Evolutionary conservation across 2,888 invertebrate species (phyloP).

Genomic region (Eupithecia subumbrata): DNA sequence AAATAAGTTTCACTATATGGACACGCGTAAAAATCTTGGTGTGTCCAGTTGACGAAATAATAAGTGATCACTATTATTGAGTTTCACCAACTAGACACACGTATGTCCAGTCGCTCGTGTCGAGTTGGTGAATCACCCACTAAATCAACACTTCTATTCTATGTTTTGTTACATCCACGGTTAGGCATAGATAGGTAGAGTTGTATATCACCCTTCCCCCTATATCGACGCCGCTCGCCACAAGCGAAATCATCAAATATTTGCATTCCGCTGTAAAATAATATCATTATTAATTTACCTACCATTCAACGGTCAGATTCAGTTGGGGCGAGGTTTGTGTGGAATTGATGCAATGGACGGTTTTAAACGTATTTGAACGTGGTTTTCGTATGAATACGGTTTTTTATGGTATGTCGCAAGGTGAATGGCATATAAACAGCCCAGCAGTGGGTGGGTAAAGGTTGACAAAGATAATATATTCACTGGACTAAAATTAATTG

Average conservation of each 20-base stretch:
- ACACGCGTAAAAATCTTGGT: too few species aligned
- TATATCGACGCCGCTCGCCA: slow-evolving; percentile 42
- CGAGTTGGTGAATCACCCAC: too few species aligned
- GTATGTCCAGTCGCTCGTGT: too few species aligned
- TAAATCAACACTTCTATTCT: background rate
- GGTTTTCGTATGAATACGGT: background rate
- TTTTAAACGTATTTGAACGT: background rate
- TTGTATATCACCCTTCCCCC: background rate
- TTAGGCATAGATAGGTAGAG: background rate
- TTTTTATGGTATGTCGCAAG: background rate
- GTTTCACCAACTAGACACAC: too few species aligned
- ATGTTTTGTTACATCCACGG: background rate
- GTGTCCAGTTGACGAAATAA: too few species aligned
- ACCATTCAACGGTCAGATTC: slow-evolving; percentile 73
- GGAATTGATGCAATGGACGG: background rate
- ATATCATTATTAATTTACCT: slow-evolving; percentile 82
- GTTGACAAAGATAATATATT: too few species aligned
- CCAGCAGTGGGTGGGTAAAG: too few species aligned
- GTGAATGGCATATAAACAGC: too few species aligned
- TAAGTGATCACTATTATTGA: too few species aligned
- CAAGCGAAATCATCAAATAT: slow-evolving; percentile 80
- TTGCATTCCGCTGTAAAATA: slow-evolving; percentile 82
- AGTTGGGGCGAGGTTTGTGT: slow-evolving; percentile 52
- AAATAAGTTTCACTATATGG: too few species aligned
- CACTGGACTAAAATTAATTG: background rate